phyloP scores from a whole-genome alignment of 1,140 invertebrate species.

The Lerema accius region DNA sequence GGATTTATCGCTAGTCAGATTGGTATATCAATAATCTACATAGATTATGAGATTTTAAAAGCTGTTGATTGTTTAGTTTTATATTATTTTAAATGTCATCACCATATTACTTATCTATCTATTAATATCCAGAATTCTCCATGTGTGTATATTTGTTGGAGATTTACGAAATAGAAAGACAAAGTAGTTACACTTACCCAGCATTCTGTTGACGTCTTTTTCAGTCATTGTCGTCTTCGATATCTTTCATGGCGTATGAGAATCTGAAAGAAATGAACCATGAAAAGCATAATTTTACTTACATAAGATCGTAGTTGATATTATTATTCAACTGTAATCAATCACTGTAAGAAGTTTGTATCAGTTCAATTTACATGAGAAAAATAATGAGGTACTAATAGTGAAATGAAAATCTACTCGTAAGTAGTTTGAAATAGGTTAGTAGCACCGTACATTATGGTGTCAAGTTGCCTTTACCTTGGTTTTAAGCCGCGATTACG shows the following conservation, averaged over 20 bases:
- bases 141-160: background rate
- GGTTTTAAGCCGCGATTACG: constrained; percentile 41
- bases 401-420: constrained; percentile 8
- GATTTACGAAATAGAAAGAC: background rate
- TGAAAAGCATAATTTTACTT: background rate
- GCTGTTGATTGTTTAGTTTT: no score
- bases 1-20: no score
- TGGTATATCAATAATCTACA: no score
- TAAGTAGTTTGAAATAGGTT: constrained; percentile 25
- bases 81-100: no score
- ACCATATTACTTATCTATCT: no score
- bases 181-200: constrained; percentile 58
- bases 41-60: no score
- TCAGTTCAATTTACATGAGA: background rate
- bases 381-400: background rate
- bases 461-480: constrained; percentile 39
- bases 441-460: constrained; percentile 21
- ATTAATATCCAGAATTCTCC: no score
- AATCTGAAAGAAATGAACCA: constrained; percentile 55
- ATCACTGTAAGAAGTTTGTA: background rate
- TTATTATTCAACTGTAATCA: background rate
- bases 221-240: constrained; percentile 78
- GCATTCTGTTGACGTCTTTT: constrained; percentile 77
- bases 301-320: constrained; percentile 3
- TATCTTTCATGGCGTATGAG: constrained; percentile 65